Conservation (phyloP, 2,797 vertebrate genomes). For the Sylvilagus floridanus region DNA sequence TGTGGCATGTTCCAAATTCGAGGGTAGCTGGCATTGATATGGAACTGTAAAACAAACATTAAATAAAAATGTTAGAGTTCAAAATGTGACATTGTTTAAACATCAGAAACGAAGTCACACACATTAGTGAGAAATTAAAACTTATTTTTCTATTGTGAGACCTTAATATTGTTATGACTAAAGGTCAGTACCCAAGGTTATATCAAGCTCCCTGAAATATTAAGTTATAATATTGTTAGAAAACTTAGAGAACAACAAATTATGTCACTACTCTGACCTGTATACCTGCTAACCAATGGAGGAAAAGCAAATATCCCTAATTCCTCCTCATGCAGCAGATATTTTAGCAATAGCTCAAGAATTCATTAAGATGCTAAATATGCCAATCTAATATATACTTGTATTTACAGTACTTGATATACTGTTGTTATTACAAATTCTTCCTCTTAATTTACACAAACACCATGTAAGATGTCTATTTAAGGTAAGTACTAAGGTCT, state of each 20-base stretch:
- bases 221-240: not conserved
- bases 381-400: not conserved
- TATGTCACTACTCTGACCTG: not conserved
- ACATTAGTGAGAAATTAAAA: conserved; percentile 83
- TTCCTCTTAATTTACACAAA: not conserved
- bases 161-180: conserved; percentile 73
- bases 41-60: conserved; percentile 90
- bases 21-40: conserved; percentile 97
- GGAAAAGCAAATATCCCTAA: not conserved
- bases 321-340: not conserved
- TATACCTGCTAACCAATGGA: not conserved
- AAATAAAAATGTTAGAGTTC: conserved; percentile 72
- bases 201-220: conserved; percentile 37
- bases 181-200: conserved; percentile 70
- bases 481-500: conserved; percentile 34
- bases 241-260: not conserved
- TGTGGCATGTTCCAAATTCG: conserved; percentile 99
- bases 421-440: conserved; percentile 23
- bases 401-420: not conserved
- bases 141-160: conserved; percentile 73
- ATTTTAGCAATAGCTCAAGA: not conserved
- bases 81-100: conserved; percentile 60
- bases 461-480: not conserved
- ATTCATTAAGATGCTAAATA: not conserved
- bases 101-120: conserved; percentile 69